Conservation (phyloP, 2,888 invertebrate genomes). For the Rugalucina vietnamica region DNA sequence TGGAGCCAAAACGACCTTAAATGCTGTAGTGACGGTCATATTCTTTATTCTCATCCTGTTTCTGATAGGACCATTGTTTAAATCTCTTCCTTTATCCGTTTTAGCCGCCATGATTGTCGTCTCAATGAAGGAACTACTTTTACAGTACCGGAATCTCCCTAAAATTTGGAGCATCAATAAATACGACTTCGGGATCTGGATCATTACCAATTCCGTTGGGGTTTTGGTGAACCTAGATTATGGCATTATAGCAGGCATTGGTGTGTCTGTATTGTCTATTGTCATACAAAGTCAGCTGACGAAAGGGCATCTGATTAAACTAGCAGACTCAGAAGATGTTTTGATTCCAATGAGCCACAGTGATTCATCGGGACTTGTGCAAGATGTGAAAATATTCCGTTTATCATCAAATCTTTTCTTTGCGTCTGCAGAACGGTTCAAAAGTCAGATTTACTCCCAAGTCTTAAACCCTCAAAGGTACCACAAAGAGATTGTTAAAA, state of each 20-base stretch:
- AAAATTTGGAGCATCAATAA: slow-evolving; percentile 90
- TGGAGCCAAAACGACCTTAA: slow-evolving; percentile 74
- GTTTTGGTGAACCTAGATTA: slow-evolving; percentile 73
- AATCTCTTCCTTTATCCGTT: slow-evolving; percentile 77
- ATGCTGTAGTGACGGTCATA: slow-evolving; percentile 69
- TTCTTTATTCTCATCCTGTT: slow-evolving; percentile 77
- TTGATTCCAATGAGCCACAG: slow-evolving; percentile 16
- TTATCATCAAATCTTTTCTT: slow-evolving; percentile 54
- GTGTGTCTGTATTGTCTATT: slow-evolving; percentile 66
- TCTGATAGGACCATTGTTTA: slow-evolving; percentile 75
- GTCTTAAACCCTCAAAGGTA: slow-evolving; percentile 41
- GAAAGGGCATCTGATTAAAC: slow-evolving; percentile 52
- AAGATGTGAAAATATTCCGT: slow-evolving; percentile 48
- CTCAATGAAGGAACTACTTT: slow-evolving; percentile 83
- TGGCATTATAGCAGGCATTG: slow-evolving; percentile 74
- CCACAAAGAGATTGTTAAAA: slow-evolving; percentile 6
- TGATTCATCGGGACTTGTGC: slow-evolving; percentile 25
- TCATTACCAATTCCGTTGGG: slow-evolving; percentile 68
- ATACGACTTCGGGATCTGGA: slow-evolving; percentile 88
- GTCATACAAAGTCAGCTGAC: slow-evolving; percentile 65
- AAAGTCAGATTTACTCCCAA: slow-evolving; percentile 40
- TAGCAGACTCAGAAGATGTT: slow-evolving; percentile 47
- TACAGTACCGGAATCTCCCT: slow-evolving; percentile 89
- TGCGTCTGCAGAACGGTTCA: slow-evolving; percentile 59
- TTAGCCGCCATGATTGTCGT: slow-evolving; percentile 84